Evolutionary conservation across 1,140 invertebrate genomes (phyloP).

Genomic region (Leptestheria dahalacensis): DNA sequence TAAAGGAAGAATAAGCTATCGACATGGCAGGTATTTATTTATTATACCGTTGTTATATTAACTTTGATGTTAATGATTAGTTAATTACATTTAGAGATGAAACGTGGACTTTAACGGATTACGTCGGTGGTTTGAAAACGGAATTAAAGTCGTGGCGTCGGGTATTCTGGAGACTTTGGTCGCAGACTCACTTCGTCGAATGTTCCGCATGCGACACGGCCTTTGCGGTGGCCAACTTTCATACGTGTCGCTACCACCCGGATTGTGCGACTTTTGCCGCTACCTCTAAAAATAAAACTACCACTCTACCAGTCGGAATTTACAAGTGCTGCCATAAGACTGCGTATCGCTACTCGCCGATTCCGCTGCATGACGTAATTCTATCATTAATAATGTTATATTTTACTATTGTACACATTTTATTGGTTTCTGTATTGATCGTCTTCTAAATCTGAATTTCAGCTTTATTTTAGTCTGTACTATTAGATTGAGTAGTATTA

Average conservation of each 20-base stretch:
- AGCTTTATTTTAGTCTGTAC: too few species aligned
- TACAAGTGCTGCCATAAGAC: conserved; percentile 2
- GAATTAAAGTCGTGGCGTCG: conserved; percentile 70
- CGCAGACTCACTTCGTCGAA: conserved; percentile 61
- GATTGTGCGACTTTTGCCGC: conserved; percentile 1
- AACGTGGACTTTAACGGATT: conserved; percentile 67
- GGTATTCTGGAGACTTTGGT: conserved; percentile 87
- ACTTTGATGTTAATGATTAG: conserved; percentile 10
- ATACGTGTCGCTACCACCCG: conserved; percentile 64
- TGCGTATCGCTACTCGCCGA: neutral
- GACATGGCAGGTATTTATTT: conserved; percentile 34
- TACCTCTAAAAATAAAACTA: neutral
- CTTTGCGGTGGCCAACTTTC: conserved; percentile 56
- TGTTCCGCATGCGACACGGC: conserved; percentile 56
- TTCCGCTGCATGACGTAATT: conserved; percentile 6
- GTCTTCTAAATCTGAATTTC: too few species aligned
- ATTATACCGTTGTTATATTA: neutral
- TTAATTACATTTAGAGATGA: conserved; percentile 40
- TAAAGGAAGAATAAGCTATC: conserved; percentile 47
- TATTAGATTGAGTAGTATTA: too few species aligned
- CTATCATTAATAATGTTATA: neutral
- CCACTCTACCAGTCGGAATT: neutral
- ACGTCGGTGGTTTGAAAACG: conserved; percentile 53
- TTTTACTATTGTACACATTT: too few species aligned
- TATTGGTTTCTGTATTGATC: too few species aligned